Evolutionary conservation across 2,113 vertebrate genomes (phyloP), one percentile per base, ranked within the genome.

Genomic region (Talpa occidentalis): DNA sequence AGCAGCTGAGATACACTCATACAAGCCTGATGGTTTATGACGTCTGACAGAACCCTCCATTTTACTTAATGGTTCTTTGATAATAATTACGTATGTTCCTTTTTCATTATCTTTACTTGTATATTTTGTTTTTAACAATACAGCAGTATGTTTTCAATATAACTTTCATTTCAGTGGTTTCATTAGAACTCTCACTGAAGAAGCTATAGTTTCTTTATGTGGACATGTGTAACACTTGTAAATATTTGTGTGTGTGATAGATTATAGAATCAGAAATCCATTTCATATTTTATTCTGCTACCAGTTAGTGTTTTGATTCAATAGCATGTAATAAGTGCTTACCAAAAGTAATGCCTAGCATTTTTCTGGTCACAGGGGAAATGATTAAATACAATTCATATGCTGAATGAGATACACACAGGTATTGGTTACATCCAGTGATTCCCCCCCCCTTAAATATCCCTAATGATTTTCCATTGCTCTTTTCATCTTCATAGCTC

Each of bases 91-190:
- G 24, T 78, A 8, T 67, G 37, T 88, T 88, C 22, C 22, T 94
- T 60, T 80, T 95, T 54, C 54, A 87, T 30, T 83, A 82, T 67
- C 78, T 92, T 92, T 66, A 80, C 35, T 66, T 90, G 72, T 56
- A 60, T 26, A 92, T 54, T 91, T 92, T 78, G 22, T 83, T 80
- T 94, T 77, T 67, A 86, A 47, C 10, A 52, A 83, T 42, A 59
- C 2, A 60, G 21, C n/a, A 84, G 16, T 82, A 47, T 93, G 9
- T 85, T 80, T 94, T 88, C 21, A 69, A 4, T 94, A 8, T 35
- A 60, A 77, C 62, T 52, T 67, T 66, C 49, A 77, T 92, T 56
- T 94, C 79, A 37, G 37, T 59, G 17, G 10, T 67, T 89, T 89
- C 35, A 37, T 91, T 80, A 59, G 72, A 77, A 22, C n/a, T 86